Evolutionary conservation across 2,113 vertebrate genomes (phyloP).

Genomic region (Aspiorhynchus laticeps): DNA sequence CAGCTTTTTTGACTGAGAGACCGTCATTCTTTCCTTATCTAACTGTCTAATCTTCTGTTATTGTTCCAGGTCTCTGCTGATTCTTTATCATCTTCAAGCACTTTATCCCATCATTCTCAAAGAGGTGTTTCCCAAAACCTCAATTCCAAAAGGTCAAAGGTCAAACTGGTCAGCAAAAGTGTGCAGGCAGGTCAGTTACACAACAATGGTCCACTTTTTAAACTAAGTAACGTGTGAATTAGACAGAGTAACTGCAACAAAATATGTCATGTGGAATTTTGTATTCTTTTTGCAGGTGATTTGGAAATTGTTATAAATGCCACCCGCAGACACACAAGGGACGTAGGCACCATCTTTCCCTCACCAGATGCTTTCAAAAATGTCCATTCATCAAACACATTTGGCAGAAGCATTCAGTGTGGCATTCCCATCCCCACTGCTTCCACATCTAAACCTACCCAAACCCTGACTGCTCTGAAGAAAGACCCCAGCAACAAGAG

Average conservation of each 20-base stretch:
- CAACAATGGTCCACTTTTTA: accelerated
- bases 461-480: conserved; percentile 4
- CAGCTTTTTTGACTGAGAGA: neutral
- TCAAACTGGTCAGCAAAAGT: conserved; percentile 78
- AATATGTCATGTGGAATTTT: neutral
- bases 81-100: conserved; percentile 66
- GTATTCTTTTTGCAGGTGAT: conserved; percentile 72
- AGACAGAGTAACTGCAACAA: neutral
- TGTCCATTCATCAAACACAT: conserved; percentile 48
- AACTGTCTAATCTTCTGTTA: conserved; percentile 19
- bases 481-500: conserved; percentile 66
- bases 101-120: conserved; percentile 32
- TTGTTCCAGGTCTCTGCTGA: conserved; percentile 54
- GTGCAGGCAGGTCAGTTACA: conserved; percentile 84
- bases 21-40: neutral
- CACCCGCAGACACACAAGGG: conserved; percentile 82
- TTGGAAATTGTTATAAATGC: conserved; percentile 84
- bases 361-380: conserved; percentile 73
- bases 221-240: neutral
- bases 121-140: conserved; percentile 63
- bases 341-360: conserved; percentile 91
- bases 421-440: neutral
- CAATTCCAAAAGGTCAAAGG: conserved; percentile 62
- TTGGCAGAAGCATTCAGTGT: conserved; percentile 47
- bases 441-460: conserved; percentile 43